Conservation (phyloP, 2,113 vertebrate genomes). For the Dendropsophus ebraccatus region DNA sequence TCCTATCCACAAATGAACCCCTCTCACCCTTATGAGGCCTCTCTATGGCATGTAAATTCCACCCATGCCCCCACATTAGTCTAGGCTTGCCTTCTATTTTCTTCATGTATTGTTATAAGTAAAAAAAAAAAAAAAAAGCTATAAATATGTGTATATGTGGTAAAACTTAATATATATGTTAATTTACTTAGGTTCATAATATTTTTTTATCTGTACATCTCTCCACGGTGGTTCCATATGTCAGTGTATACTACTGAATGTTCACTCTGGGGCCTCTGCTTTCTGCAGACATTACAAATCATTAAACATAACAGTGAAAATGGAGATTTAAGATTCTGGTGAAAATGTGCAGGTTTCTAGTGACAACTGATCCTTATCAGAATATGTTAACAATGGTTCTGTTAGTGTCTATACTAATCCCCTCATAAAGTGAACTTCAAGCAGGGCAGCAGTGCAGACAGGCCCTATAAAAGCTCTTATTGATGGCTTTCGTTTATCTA, state of each 20-base stretch:
- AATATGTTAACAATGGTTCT: slow-evolving; percentile 53
- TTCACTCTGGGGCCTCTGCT: neutral
- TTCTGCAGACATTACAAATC: slow-evolving; percentile 41
- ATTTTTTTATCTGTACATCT: neutral
- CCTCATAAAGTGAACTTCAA: slow-evolving; percentile 51
- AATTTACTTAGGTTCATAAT: too few species aligned
- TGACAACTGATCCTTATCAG: slow-evolving; percentile 55
- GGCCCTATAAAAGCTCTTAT: slow-evolving; percentile 54
- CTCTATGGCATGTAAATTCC: too few species aligned
- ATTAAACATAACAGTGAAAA: slow-evolving; percentile 26
- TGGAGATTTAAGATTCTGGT: slow-evolving; percentile 41
- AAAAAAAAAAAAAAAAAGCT: too few species aligned
- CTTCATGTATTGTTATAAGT: too few species aligned
- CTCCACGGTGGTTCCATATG: neutral
- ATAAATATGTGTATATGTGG: too few species aligned
- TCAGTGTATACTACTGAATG: neutral
- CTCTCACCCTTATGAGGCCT: too few species aligned
- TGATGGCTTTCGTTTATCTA: slow-evolving; percentile 54
- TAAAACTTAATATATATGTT: too few species aligned
- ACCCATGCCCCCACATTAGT: too few species aligned
- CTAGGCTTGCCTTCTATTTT: too few species aligned
- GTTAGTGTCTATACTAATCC: slow-evolving; percentile 55
- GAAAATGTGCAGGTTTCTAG: slow-evolving; percentile 47
- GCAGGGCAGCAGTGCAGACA: slow-evolving; percentile 51
- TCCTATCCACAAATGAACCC: too few species aligned